Base-by-base conservation (phyloP, 2,113 vertebrate species). In the Festucalex cinctus region DNA sequence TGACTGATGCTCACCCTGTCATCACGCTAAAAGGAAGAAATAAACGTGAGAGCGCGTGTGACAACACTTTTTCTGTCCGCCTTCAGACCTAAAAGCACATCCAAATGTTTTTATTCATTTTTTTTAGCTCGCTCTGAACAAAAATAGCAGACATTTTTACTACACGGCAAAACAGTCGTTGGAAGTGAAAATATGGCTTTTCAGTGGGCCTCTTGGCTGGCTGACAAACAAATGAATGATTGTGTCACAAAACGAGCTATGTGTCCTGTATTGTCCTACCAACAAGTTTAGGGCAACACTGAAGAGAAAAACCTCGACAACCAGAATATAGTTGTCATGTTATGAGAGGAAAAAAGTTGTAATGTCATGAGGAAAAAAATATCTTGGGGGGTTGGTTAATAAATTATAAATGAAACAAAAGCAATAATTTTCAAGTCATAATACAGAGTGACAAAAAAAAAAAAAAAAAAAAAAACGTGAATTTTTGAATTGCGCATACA, bases 181-280 rank as follows among this genome's bases (percentile, higher is more conserved):
- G 35, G 51, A 2, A 65, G 65, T 81, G 69, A 68, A 77, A 82
- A 77, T 87, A 90, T 90, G 88, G 84, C 87, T 90, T 89, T 83
- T 83, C 81, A 73, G 65, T 76, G 63, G 56, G 28, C 65, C 66
- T 57, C 54, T 77, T 75, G 54, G 65, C 78, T 41, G 36, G 36
- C 37, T n/a, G 7, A 62, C 37, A 22, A 43, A 41, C 59, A 24
- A 28, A 61, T 12, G 9, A 61, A 41, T 43, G n/a, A 26, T 62
- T 13, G 36, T 61, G 9, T 26, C 22, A 54, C 28, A 17, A 32
- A 26, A 8, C 9, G 14, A 14, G 49, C 24, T 54, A 9, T 1
- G 22, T 12, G n/a, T 13, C 3, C 3, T 14, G 41, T 17, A 17
- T 44, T 6, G 44, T 19, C 17, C 44, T 6, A 46, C 44, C 16